Percentiles rank a stretch among this genome's conserved stretches.
These are phyloP conservation scores for Leptocoma aspasia DNA, from an alignment of 2,113 vertebrate genomes.

Conservation along the genomic window DNA sequence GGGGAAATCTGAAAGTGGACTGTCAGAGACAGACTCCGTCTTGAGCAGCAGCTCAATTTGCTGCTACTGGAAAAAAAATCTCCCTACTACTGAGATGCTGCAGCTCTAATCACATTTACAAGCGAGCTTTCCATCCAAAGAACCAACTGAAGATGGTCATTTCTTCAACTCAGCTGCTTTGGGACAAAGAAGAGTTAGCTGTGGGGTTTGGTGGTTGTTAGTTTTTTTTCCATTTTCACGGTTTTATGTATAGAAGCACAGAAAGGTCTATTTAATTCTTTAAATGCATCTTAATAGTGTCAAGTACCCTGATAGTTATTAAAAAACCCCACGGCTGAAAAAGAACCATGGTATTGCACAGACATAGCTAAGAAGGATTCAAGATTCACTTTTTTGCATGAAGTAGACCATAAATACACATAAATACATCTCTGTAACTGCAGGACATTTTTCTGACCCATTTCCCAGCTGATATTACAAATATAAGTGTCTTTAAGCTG, in stretches of 20 bases:
- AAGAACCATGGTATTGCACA: neutral
- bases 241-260: neutral
- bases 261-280: neutral
- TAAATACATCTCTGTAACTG: neutral
- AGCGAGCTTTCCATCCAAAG: neutral
- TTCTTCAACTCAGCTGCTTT: neutral
- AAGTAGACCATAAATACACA: neutral
- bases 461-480: neutral
- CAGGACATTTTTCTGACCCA: neutral
- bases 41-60: neutral
- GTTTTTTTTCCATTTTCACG: neutral
- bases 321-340: neutral
- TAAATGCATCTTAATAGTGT: neutral
- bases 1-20: conserved; percentile 13
- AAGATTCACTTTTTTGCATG: neutral
- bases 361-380: neutral
- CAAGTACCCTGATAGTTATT: neutral
- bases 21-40: neutral
- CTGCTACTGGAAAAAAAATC: neutral
- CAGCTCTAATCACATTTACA: neutral
- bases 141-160: neutral
- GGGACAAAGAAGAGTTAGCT: neutral
- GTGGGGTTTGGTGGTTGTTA: neutral
- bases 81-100: neutral
- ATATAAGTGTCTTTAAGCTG: neutral